Conservation (phyloP, 1,140 invertebrate genomes). For the Dryas iulia region DNA sequence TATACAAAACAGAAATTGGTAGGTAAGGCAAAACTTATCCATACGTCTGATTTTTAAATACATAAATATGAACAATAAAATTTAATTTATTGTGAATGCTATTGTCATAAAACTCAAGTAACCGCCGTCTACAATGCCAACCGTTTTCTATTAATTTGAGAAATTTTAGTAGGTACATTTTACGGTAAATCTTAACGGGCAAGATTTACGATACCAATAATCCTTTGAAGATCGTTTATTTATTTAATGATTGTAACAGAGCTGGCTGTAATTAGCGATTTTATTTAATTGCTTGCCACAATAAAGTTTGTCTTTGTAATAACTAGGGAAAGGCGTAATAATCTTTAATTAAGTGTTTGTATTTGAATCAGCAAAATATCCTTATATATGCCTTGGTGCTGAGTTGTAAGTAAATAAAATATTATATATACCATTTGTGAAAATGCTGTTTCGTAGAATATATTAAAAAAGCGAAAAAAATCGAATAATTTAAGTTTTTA, state of each 20-base stretch:
- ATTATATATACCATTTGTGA: too few relatives aligned
- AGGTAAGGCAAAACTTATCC: too few relatives aligned
- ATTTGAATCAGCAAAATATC: too few relatives aligned
- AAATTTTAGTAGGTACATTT: background rate
- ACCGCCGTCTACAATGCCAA: background rate
- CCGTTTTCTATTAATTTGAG: background rate
- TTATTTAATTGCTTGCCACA: background rate
- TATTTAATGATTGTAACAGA: background rate
- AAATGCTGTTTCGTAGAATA: too few relatives aligned
- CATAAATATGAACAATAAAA: too few relatives aligned
- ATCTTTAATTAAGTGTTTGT: background rate
- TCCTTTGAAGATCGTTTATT: conserved; percentile 1
- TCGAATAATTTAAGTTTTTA: too few relatives aligned
- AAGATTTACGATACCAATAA: background rate
- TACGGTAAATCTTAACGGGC: background rate
- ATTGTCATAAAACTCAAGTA: background rate
- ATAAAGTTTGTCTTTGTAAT: background rate
- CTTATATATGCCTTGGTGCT: too few relatives aligned
- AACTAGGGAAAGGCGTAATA: background rate
- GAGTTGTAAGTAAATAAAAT: too few relatives aligned
- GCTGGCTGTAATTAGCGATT: background rate
- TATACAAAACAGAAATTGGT: too few relatives aligned
- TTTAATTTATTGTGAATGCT: background rate
- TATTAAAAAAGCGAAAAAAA: too few relatives aligned
- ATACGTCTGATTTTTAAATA: too few relatives aligned